A percentile compares a stretch with the other conserved stretches of the same genome.
Conservation (phyloP, 2,888 invertebrate genomes). For the Parnassius apollo region DNA sequence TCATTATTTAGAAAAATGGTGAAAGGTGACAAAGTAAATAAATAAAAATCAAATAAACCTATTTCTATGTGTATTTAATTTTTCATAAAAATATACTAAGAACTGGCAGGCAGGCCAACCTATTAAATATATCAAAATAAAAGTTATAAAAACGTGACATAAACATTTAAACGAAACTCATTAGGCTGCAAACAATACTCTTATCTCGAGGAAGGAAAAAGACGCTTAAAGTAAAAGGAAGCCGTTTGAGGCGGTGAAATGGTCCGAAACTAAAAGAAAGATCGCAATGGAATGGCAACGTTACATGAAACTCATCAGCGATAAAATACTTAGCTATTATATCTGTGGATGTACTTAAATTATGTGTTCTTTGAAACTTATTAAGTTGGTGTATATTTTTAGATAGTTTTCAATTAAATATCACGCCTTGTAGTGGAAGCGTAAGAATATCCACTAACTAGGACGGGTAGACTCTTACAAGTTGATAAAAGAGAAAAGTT, state of each 20-base stretch:
- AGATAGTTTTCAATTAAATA: too few species aligned
- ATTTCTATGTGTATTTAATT: too few species aligned
- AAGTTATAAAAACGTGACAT: neutral
- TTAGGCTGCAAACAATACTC: constrained; percentile 34
- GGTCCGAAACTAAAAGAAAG: constrained; percentile 41
- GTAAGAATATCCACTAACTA: too few species aligned
- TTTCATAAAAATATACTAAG: too few species aligned
- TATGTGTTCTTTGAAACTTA: neutral
- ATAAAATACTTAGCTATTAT: constrained; percentile 9
- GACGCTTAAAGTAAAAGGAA: constrained; percentile 39
- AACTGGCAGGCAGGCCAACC: too few species aligned
- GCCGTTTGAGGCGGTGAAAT: constrained; percentile 40
- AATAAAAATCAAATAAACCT: too few species aligned
- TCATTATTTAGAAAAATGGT: too few species aligned
- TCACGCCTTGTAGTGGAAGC: too few species aligned
- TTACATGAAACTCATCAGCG: constrained; percentile 24
- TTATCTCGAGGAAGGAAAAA: constrained; percentile 37
- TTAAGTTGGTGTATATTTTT: too few species aligned
- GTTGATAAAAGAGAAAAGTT: too few species aligned
- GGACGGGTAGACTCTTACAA: too few species aligned
- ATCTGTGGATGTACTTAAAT: constrained; percentile 1
- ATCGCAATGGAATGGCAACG: constrained; percentile 26
- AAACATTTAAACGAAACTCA: constrained; percentile 27
- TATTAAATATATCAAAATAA: neutral
- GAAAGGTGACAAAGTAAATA: too few species aligned